Evolutionary conservation across 92 coral and sea anemone species (phyloP).

Genomic region (Scolanthus callimorphus): DNA sequence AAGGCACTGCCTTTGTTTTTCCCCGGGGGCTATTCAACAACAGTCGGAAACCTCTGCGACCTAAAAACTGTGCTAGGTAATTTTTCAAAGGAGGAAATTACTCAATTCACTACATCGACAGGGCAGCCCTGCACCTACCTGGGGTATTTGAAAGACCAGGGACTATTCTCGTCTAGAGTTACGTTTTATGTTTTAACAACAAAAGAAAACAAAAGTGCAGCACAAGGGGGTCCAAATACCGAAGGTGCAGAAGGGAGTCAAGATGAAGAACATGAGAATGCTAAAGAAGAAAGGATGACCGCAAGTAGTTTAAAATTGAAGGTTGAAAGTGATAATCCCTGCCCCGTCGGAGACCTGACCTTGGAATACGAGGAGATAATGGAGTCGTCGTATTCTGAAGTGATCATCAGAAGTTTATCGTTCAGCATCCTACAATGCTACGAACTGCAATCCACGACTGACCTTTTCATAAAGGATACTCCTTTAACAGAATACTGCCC

Average conservation of each 20-base stretch:
- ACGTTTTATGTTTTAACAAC: not conserved
- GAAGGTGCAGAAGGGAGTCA: not conserved
- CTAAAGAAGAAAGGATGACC: not conserved
- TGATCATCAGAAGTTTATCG: constrained; percentile 17
- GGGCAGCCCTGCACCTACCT: not conserved
- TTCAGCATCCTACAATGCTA: constrained; percentile 23
- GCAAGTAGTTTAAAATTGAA: not conserved
- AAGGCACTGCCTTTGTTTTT: not conserved
- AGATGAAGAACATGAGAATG: not conserved
- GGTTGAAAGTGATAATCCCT: not conserved
- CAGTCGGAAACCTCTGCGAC: not conserved
- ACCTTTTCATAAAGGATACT: constrained; percentile 20
- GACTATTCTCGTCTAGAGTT: not conserved
- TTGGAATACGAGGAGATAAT: constrained; percentile 28
- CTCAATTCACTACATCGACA: not conserved
- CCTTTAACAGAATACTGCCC: constrained; percentile 20
- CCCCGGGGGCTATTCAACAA: not conserved
- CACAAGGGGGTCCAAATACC: not conserved
- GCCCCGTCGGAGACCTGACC: not conserved
- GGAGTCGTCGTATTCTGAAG: constrained; percentile 33
- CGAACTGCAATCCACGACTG: constrained; percentile 9
- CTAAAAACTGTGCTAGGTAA: not conserved
- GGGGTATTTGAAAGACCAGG: not conserved
- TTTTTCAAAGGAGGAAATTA: not conserved
- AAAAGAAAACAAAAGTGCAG: not conserved